A percentile compares a stretch with the other conserved stretches of the same genome.
Evolutionary conservation across 1,140 invertebrate genomes (phyloP).

Genomic region (Copidosoma floridanum): DNA sequence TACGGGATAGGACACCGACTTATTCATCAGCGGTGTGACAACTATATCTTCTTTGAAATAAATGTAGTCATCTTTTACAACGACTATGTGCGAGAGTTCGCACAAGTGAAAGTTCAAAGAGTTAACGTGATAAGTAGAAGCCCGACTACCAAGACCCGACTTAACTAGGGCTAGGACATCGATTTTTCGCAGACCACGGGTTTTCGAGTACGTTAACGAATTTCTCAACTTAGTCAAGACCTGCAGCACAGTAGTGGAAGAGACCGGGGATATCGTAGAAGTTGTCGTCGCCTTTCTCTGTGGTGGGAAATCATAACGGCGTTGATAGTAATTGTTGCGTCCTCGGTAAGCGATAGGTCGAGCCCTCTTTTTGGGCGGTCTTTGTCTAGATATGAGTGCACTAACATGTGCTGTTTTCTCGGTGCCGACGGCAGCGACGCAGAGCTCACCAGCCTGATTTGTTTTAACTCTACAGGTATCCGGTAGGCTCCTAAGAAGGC

Average conservation of each 20-base stretch:
- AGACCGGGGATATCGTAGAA: background rate
- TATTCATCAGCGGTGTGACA: background rate
- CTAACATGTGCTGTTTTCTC: constrained; percentile 39
- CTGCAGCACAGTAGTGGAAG: background rate
- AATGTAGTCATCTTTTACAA: constrained; percentile 18
- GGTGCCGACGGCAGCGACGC: constrained; percentile 28
- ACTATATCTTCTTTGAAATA: constrained; percentile 24
- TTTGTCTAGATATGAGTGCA: constrained; percentile 35
- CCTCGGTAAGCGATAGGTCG: too few relatives aligned
- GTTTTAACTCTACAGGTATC: constrained; percentile 19
- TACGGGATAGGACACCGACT: too few relatives aligned
- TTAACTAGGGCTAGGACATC: background rate
- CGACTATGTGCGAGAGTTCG: constrained; percentile 29
- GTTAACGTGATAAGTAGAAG: too few relatives aligned
- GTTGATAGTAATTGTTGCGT: background rate
- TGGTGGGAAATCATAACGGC: background rate
- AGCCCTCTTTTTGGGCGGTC: background rate
- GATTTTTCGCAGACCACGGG: background rate
- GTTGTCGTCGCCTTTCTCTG: background rate
- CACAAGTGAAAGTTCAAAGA: too few relatives aligned
- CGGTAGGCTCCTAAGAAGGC: constrained; percentile 31
- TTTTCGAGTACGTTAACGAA: constrained; percentile 11
- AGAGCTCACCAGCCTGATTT: background rate
- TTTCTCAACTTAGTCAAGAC: constrained; percentile 3
- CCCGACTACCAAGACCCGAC: too few relatives aligned